Base-by-base conservation (phyloP, 2,797 vertebrate genomes). In the Margarornis squamiger region DNA sequence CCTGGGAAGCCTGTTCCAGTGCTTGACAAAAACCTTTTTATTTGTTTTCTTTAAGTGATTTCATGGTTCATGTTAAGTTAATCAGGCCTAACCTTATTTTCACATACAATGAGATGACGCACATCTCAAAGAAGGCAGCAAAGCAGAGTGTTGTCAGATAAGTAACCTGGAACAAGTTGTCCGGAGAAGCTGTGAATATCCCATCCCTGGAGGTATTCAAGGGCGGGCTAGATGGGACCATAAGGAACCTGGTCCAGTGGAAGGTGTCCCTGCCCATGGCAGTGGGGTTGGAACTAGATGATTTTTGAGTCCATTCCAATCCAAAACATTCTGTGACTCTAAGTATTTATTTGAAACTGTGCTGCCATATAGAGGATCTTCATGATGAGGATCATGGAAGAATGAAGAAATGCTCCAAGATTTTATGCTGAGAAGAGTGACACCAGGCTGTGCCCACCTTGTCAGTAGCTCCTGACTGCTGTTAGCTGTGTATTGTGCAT, bases 391-490 rank as follows among this genome's bases (percentile, higher is more conserved):
- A 62, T 16, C 34, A 22, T 14, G 9, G n/a, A 88, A 61, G 22
- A 73, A 51, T 45, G 29, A 92, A 76, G 63, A 73, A 65, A 54
- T 23, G 26, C 21, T 82, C 18, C 34, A 38, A 38, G 32, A n/a
- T 61, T 58, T 78, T 34, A 20, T 45, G 27, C 39, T 30, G 30
- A 57, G 38, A 58, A 62, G 48, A 27, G 12, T 30, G 22, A 58
- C 10, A 30, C 14, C 2, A n/a, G 39, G 20, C 45, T 58, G 29
- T 0, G 0, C 11, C 29, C 13, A 3, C n/a, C 29, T 41, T 19
- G n/a, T 54, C 58, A 62, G 18, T 3, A 2, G 39, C 41, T 87
- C n/a, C 54, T 39, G 52, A 6, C 22, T 72, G 26, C 58, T 3
- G 0, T 68, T 58, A 43, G 62, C 34, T 5, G 0, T 8, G 21